These are phyloP conservation scores for Lycodopsis pacificus DNA, from an alignment of 2,797 vertebrate species.

Conservation along the genomic window DNA sequence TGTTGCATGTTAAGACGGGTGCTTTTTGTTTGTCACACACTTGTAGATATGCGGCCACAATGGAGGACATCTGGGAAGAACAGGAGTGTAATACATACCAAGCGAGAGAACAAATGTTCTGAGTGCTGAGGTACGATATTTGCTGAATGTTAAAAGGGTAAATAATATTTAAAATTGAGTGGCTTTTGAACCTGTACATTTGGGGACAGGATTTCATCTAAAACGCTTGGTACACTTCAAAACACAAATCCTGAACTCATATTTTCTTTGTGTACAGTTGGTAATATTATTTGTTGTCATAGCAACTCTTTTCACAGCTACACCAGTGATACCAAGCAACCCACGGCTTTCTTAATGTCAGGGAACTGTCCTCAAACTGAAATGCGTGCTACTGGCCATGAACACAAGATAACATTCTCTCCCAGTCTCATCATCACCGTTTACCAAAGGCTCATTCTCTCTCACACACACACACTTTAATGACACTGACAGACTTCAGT, in stretches of 20 bases:
- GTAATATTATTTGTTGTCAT: slow-evolving; percentile 58
- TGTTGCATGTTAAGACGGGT: no score
- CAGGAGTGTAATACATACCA: no score
- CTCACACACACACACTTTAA: no score
- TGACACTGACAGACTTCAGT: slow-evolving; percentile 15
- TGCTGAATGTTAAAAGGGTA: no score
- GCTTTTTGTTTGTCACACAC: no score
- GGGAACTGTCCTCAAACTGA: slow-evolving; percentile 29
- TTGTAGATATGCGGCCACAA: no score
- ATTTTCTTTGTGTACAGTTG: slow-evolving; percentile 29
- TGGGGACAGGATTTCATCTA: slow-evolving; percentile 8
- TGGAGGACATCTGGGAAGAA: no score
- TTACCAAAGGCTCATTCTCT: neutral
- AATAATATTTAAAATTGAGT: no score
- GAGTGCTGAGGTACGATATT: no score
- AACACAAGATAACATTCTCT: slow-evolving; percentile 34
- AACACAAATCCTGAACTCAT: slow-evolving; percentile 29
- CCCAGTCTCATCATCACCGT: neutral
- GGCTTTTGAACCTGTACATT: no score
- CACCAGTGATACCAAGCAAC: slow-evolving; percentile 35
- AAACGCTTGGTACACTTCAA: neutral
- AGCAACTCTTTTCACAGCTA: slow-evolving; percentile 39
- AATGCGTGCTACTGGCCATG: slow-evolving; percentile 10
- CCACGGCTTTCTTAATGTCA: slow-evolving; percentile 6
- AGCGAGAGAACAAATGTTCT: no score